Base-by-base conservation (phyloP, 2,888 invertebrate species). In the Eulithis testata region DNA sequence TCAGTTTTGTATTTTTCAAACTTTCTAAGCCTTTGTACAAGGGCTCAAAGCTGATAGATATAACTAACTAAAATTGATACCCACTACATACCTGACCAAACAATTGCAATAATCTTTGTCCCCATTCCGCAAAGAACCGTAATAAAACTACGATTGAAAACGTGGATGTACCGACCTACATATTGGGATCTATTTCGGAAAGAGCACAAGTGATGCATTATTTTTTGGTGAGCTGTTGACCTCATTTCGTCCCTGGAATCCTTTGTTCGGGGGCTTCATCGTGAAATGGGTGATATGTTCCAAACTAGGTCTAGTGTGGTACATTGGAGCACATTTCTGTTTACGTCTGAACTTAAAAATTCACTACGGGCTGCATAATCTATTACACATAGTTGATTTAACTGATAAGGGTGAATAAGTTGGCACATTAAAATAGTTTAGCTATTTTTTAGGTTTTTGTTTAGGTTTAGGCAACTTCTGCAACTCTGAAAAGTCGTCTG, bases 161-260 rank as follows among this genome's bases (percentile, higher is more conserved):
- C 56, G 50, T 55, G 36, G 52, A 67, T 60, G 57, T 57, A 67
- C 50, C 58, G 91, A 87, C 91, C 92, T 80, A 91, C 74, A 85
- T 91, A 85, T 87, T 78, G 81, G 80, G 72, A 81, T 89, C 89
- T 91, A 91, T 91, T 92, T 91, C 81, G 73, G 87, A 88, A 86
- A 81, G 86, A 88, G 86, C 81, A 79, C 85, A 78, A 77, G 83
- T 79, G 87, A 87, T 91, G 91, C 91, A 92, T 89, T 87, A 87
- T 86, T 86, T 88, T 89, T 85, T 86, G 81, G 84, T 82, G 79
- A 83, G 86, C 83, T 80, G 82, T 81, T 71, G 74, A 89, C 91
- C 91, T 74, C 79, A 79, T 82, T 91, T 79, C 77, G 52, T 43
- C 53, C 52, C 52, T 53, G 7, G 54, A 58, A 69, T 69, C 72